Base-by-base conservation (phyloP, 1,140 invertebrate genomes). In the Drosophila nannoptera region DNA sequence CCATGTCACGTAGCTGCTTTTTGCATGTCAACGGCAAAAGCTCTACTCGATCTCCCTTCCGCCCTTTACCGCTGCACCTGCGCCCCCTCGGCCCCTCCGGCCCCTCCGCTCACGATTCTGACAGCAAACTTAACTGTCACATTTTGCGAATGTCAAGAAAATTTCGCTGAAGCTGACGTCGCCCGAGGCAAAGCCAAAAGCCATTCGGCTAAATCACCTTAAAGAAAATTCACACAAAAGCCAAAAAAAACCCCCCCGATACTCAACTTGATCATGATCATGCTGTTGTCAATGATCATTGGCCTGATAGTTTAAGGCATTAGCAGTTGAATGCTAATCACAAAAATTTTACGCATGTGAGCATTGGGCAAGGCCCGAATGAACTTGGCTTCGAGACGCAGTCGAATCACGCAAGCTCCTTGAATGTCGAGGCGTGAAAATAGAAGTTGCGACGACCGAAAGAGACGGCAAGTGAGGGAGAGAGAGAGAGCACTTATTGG, bases 1-100 rank as follows among this genome's bases (percentile, higher is more conserved):
- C 68, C 77, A 81, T 77, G 77, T 81, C 77, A 81, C 77, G 77
- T 81, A 81, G 77, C 77, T 77, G 77, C 77, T 70, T 81, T 80
- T 81, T 77, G 77, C 77, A 82, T 82, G 78, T 62, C 77, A 73
- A 46, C 40, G 40, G 12, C 40, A 43, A 14, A 43, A 14, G 40
- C 40, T 22, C 22, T 22, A 22, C 22, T 22, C 22, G 22, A 22
- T 22, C 22, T 22, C 22, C 22, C 22, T 22, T 22, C 3, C 22
- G 22, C 22, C 22, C 22, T n/a, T n/a, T 22, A 22, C 22, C 22
- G 1, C 22, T 22, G 22, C 22, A 22, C 22, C 22, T 22, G 22
- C 22, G 1, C 12, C 7, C 40, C 40, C 40, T 43, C 40, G 40
- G 7, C 22, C 22, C 12, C 6, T 43, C 12, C 6, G 12, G n/a